A percentile compares a stretch with the other conserved stretches of the same genome.
phyloP scores from a whole-genome alignment of 2,888 invertebrate genomes.

The Drosophila tripunctata region DNA sequence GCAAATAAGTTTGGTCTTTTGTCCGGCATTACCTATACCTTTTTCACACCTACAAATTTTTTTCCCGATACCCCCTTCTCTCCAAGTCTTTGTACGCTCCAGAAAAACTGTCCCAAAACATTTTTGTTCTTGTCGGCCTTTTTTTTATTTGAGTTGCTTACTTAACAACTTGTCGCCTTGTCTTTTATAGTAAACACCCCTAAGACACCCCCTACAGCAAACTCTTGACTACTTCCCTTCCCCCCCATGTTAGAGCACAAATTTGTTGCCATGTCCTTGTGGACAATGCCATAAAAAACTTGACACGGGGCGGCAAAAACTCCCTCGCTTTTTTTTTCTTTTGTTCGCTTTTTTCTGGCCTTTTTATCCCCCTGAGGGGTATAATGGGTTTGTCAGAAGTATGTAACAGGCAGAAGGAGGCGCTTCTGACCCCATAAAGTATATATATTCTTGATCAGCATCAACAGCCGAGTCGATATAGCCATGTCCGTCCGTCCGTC shows the following conservation, averaged over 20 bases:
- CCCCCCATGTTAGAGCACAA: conserved; percentile 11
- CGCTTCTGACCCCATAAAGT: too few species aligned
- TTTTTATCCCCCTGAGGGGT: conserved; percentile 43
- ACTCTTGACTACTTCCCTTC: too few species aligned
- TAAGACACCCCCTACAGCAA: too few species aligned
- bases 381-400: too few species aligned
- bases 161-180: conserved; percentile 76
- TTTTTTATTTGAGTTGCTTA: conserved; percentile 71
- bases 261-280: conserved; percentile 71
- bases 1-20: conserved; percentile 55
- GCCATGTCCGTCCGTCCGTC: too few species aligned
- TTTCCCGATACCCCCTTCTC: neutral
- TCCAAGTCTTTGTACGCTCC: conserved; percentile 48
- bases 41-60: conserved; percentile 68
- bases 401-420: too few species aligned
- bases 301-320: conserved; percentile 59
- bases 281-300: conserved; percentile 70
- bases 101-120: conserved; percentile 53
- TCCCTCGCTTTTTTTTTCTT: conserved; percentile 9
- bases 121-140: conserved; percentile 31
- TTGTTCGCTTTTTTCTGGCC: conserved; percentile 45
- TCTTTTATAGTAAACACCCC: conserved; percentile 6
- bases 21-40: conserved; percentile 47
- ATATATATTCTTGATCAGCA: too few species aligned
- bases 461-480: too few species aligned